Percentiles rank a stretch among this genome's conserved stretches.
phyloP scores from a whole-genome alignment of 2,888 invertebrate genomes.

The Gymnosoma rotundatum region DNA sequence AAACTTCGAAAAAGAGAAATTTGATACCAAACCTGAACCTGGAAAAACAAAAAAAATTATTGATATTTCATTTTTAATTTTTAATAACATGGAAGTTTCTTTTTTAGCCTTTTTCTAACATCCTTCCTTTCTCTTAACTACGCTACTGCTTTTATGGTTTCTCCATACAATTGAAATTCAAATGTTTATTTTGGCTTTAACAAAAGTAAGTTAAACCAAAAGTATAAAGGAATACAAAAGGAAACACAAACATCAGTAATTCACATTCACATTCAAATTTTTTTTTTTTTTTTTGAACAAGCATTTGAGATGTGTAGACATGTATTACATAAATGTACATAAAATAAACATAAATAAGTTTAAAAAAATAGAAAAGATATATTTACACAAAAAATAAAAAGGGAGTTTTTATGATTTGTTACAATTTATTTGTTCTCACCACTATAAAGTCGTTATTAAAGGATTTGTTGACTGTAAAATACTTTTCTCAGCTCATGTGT shows the following conservation, averaged over 20 bases:
- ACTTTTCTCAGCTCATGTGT: not conserved
- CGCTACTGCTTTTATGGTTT: constrained; percentile 3
- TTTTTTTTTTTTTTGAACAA: not conserved
- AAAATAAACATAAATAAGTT: not conserved
- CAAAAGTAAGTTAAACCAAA: not conserved
- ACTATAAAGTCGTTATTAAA: too few relatives aligned
- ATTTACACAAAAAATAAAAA: not conserved
- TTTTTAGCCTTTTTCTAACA: not conserved
- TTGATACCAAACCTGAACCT: too few relatives aligned
- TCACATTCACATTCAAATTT: not conserved
- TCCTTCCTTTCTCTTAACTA: not conserved
- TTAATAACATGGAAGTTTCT: not conserved
- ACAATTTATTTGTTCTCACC: not conserved
- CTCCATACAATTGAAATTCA: not conserved
- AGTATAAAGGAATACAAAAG: not conserved
- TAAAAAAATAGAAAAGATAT: not conserved
- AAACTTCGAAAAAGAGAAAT: too few relatives aligned
- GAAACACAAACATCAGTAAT: not conserved
- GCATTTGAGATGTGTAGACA: not conserved
- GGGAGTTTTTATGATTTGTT: not conserved
- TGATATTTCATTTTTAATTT: too few relatives aligned
- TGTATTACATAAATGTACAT: constrained; percentile 2
- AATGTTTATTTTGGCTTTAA: constrained; percentile 38
- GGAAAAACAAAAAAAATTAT: too few relatives aligned
- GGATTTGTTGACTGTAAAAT: not conserved